A percentile compares a stretch with the other conserved stretches of the same genome.
Evolutionary conservation across 1,140 invertebrate genomes (phyloP).

Genomic region (Drosophila nigrodunni): DNA sequence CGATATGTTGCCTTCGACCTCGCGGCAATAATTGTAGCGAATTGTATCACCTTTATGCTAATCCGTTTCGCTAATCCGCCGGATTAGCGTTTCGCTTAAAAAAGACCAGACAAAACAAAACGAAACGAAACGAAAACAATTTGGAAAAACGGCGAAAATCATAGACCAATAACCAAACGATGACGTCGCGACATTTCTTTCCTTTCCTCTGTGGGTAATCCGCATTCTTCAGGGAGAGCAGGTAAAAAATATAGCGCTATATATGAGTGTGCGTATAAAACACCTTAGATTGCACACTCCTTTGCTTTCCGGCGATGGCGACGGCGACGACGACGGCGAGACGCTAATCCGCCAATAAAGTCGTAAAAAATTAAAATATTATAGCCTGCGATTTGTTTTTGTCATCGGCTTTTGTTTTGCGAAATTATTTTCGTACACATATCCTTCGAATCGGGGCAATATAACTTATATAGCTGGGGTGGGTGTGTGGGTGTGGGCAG

Average conservation of each 20-base stretch:
- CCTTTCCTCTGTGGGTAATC: constrained; percentile 56
- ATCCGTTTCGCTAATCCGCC: constrained; percentile 74
- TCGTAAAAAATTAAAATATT: constrained; percentile 66
- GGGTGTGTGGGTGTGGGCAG: constrained; percentile 4
- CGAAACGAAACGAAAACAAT: constrained; percentile 62
- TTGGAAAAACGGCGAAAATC: constrained; percentile 70
- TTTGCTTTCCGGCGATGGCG: constrained; percentile 64
- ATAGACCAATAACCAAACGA: constrained; percentile 36
- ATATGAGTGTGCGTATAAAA: constrained; percentile 27
- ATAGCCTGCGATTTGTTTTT: constrained; percentile 45
- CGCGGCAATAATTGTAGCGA: constrained; percentile 65
- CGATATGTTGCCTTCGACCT: constrained; percentile 57
- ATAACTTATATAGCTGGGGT: constrained; percentile 24
- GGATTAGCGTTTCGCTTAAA: constrained; percentile 78
- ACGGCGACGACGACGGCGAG: constrained; percentile 57
- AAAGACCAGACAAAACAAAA: constrained; percentile 38
- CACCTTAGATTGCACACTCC: constrained; percentile 69
- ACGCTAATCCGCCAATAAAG: constrained; percentile 79
- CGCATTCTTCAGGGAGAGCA: constrained; percentile 53
- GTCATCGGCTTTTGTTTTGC: constrained; percentile 43
- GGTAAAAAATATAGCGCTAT: constrained; percentile 35
- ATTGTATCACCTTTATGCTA: constrained; percentile 80
- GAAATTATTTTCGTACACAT: constrained; percentile 78
- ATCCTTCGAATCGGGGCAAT: constrained; percentile 46
- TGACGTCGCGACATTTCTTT: constrained; percentile 48